phyloP scores from a whole-genome alignment of 2,888 invertebrate genomes.

The Lomographa bimaculata region DNA sequence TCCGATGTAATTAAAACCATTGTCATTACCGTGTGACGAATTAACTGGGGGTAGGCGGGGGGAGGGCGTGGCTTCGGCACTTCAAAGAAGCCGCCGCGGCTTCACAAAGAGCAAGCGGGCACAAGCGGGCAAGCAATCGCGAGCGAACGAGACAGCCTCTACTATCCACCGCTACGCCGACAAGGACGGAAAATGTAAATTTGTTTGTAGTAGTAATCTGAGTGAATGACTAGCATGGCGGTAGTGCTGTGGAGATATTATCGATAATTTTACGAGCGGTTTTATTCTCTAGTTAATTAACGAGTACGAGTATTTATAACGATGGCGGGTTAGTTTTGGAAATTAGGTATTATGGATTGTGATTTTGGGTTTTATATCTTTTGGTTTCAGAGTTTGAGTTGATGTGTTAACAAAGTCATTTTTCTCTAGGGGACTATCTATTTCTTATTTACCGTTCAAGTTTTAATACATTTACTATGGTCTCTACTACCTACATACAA shows the following conservation, averaged over 20 bases:
- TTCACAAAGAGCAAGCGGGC: constrained; percentile 66
- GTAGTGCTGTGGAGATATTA: constrained; percentile 50
- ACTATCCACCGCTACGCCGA: neutral
- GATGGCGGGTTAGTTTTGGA: constrained; percentile 11
- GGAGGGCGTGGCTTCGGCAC: constrained; percentile 65
- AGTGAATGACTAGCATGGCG: constrained; percentile 69
- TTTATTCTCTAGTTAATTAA: constrained; percentile 17
- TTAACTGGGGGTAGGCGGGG: constrained; percentile 61
- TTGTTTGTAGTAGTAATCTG: constrained; percentile 72
- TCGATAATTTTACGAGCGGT: constrained; percentile 36
- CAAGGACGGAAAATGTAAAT: constrained; percentile 44
- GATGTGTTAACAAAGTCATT: too few relatives aligned
- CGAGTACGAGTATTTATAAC: constrained; percentile 12
- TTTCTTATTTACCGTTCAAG: too few relatives aligned
- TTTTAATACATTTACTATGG: too few relatives aligned
- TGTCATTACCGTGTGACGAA: constrained; percentile 81
- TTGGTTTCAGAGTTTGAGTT: too few relatives aligned
- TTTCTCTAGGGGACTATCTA: too few relatives aligned
- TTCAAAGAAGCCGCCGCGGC: constrained; percentile 73
- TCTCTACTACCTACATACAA: too few relatives aligned
- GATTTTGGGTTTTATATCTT: constrained; percentile 10
- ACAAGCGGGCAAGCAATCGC: constrained; percentile 47
- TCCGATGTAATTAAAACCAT: constrained; percentile 76
- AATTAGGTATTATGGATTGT: constrained; percentile 16
- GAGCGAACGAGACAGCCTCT: constrained; percentile 46